Base-by-base conservation (phyloP, 1,140 invertebrate genomes). In the Caenorhabditis briggsae region DNA sequence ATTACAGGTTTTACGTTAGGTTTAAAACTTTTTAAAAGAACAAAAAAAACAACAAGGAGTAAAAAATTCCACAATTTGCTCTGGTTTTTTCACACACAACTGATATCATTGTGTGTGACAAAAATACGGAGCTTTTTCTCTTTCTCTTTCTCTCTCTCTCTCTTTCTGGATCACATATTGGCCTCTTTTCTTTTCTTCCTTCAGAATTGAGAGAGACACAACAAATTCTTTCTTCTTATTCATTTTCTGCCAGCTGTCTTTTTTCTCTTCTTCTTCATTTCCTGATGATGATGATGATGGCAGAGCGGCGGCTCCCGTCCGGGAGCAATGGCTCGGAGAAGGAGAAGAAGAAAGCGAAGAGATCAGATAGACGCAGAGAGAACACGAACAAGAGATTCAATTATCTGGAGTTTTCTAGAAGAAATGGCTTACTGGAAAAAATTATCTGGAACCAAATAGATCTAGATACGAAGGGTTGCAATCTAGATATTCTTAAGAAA, bases 161-260 rank as follows among this genome's bases (percentile, higher is more conserved):
- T 33, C 33, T 33, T 33, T 33, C 33, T 33, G 33, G 33, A 33
- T 33, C 33, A 33, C 58, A 59, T 25, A 59, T 50, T 78, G 70
- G 70, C 70, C 70, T 78, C 41, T 53, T 53, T 20, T 25, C 23
- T n/a, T 61, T 25, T 14, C 12, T 23, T 14, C 59, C 59, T n/a
- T n/a, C 56, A 58, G 16, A 8, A 20, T 1, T 33, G n/a, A n/a
- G 56, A 16, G 9, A 9, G 33, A 46, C 33, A 70, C 64, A 70
- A 70, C 64, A 70, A 70, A 70, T 70, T 70, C 64, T 41, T 70
- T 20, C 11, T 20, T 64, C 25, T 33, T 64, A 33, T 64, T 16
- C 9, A 33, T 33, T 33, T 46, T 53, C 70, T 50, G 70, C 70
- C 70, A 78, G 70, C 70, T 78, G 70, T 78, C 70, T 78, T 78